Evolutionary conservation across 2,797 vertebrate species (phyloP), one percentile per base, ranked within the genome.

Genomic region (Liasis olivaceus): DNA sequence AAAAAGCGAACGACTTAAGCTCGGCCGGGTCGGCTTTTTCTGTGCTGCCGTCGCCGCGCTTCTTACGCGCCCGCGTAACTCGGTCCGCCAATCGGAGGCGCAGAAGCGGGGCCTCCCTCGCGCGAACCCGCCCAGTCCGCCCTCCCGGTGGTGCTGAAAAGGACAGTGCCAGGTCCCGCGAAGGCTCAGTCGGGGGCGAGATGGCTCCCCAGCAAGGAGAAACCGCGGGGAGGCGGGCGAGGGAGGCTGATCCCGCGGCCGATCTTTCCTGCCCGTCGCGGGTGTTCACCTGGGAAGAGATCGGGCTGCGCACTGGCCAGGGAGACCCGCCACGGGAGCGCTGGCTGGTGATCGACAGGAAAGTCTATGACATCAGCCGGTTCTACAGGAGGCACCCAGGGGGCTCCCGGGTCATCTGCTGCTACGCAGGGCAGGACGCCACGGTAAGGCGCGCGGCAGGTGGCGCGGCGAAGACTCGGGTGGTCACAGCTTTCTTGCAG

Each of bases 371-470:
- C 90, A 92, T 97, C 94, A 97, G 95, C 92, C 93, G 94, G n/a
- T 97, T 97, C 89, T 13, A 2, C 47, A 88, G 60, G 81, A 94
- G 94, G 72, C 97, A 97, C 90, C 97, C 97, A 0, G 97, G 97
- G 1, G 97, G 97, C 85, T 90, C 94, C 69, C 96, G 96, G 9
- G 96, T 97, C 54, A 94, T 98, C 89, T 92, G 95, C 87, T 96
- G 97, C 95, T 98, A 97, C 47, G 96, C 97, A 0, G 97, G 97
- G 13, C 97, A 98, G 93, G 97, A 98, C 31, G 97, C 97, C 22
- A 81, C 72, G 72, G 72, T 81, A 81, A 81, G 66, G 7, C 66
- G 36, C 51, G 51, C 51, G 51, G 51, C 51, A 51, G 51, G 51
- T 6, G 51, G 51, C 36, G n/a, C 17, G n/a, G n/a, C 66, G 15